Conservation (phyloP, 1,140 invertebrate genomes). For the Drosophila obscura region DNA sequence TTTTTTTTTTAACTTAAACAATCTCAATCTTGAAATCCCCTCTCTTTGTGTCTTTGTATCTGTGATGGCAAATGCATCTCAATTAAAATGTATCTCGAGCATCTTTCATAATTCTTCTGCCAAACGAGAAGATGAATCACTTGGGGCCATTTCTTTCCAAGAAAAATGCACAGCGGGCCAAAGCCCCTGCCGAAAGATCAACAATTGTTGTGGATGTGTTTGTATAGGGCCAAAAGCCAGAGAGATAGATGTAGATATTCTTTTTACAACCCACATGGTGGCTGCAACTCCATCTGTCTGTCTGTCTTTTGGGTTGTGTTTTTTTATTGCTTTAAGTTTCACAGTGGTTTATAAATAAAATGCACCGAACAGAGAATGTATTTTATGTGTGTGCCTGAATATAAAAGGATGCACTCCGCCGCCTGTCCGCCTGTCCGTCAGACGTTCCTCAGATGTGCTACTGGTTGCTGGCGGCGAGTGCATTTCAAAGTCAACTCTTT, state of each 20-base stretch:
- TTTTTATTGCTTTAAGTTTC: constrained; percentile 28
- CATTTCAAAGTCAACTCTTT: constrained; percentile 50
- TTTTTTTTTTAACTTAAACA: constrained; percentile 24
- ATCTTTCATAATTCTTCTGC: constrained; percentile 38
- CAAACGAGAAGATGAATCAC: constrained; percentile 39
- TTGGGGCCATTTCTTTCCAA: constrained; percentile 35
- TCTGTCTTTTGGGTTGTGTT: constrained; percentile 18
- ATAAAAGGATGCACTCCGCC: constrained; percentile 56
- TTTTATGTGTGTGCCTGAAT: constrained; percentile 36
- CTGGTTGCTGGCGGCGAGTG: constrained; percentile 36
- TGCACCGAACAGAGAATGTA: constrained; percentile 31
- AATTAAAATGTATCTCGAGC: constrained; percentile 49
- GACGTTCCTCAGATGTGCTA: constrained; percentile 19
- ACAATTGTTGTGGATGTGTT: constrained; percentile 45
- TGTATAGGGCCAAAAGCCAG: constrained; percentile 36
- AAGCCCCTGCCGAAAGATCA: constrained; percentile 29
- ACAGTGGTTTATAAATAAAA: constrained; percentile 49
- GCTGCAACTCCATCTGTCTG: constrained; percentile 17
- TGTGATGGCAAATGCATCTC: constrained; percentile 28
- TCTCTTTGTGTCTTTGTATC: constrained; percentile 13
- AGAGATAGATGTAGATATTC: constrained; percentile 45
- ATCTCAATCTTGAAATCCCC: not conserved
- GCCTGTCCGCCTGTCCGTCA: constrained; percentile 30
- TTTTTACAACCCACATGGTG: constrained; percentile 53
- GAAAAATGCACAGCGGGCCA: constrained; percentile 26